Base-by-base conservation (phyloP, 2,888 invertebrate species). In the Ennomos erosarius region DNA sequence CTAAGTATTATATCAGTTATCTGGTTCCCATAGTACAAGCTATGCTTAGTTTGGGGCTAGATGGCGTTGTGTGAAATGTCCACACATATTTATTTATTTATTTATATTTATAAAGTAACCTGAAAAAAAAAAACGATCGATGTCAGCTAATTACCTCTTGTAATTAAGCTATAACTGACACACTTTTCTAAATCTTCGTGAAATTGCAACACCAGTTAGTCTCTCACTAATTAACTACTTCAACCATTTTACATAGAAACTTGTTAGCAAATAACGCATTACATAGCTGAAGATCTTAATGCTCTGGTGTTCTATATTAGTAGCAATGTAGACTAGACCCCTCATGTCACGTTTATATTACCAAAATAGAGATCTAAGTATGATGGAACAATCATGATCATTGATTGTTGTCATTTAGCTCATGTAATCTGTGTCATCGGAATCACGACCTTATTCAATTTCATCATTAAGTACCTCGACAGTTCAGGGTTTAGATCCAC, bases 401-500 rank as follows among this genome's bases (percentile, higher is more conserved):
- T 45, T 16, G 46, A 37, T 44, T 40, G 16, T 39, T 39, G 16
- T 59, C 55, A 55, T 62, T 61, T 57, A 55, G 73, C 68, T 73
- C 71, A 43, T 13, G 56, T 65, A 63, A 77, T 72, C 68, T 57
- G 52, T 77, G 75, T 77, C 79, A 78, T 78, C 74, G 53, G 55
- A 55, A 64, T 67, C 70, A 74, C 69, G 74, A 69, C 59, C 53
- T 57, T 50, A 68, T 68, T 71, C 65, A 59, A 71, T 78, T 78
- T 69, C 75, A 66, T 64, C 73, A 76, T 69, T 58, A n/a, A n/a
- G n/a, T n/a, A 49, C 5, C 42, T 52, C n/a, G 9, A 13, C 39
- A 37, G n/a, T 34, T 48, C 11, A 36, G 16, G 47, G 10, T 48
- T 10, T 5, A 44, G 48, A 43, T 43, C 16, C 52, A 48, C 34